These are phyloP conservation scores for Metallyticus violacea DNA, from an alignment of 2,888 invertebrate species.

Conservation along the genomic window DNA sequence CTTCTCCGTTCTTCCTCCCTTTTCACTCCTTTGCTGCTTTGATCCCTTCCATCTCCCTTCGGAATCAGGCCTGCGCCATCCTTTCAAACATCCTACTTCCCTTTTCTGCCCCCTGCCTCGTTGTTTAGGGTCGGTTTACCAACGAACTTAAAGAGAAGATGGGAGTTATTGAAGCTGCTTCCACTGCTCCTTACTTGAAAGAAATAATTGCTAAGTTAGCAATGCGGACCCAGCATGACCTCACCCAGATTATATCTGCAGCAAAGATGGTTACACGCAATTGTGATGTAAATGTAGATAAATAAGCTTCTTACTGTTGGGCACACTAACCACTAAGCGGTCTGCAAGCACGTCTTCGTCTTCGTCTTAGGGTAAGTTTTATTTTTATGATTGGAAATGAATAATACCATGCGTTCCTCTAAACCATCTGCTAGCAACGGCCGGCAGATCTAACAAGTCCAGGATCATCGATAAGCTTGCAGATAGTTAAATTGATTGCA, in stretches of 20 bases:
- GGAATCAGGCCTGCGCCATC: neutral
- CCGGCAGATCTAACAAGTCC: too few species aligned
- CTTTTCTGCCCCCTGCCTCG: constrained; percentile 9
- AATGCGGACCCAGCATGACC: neutral
- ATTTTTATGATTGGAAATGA: too few species aligned
- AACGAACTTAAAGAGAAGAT: constrained; percentile 21
- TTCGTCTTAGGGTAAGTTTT: too few species aligned
- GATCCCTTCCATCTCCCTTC: neutral
- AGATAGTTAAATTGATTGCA: too few species aligned
- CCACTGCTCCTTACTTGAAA: neutral
- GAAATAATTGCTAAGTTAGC: neutral
- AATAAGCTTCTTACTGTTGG: too few species aligned
- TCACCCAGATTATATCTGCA: neutral
- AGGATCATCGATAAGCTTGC: too few species aligned
- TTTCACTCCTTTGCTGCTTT: neutral
- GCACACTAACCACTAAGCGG: too few species aligned
- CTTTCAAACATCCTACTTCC: neutral
- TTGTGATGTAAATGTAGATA: too few species aligned
- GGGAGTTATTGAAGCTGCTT: neutral
- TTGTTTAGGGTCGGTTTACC: constrained; percentile 30
- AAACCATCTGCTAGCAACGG: too few species aligned
- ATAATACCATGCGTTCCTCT: too few species aligned
- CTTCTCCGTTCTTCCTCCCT: neutral
- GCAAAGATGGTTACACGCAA: neutral
- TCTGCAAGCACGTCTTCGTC: too few species aligned